Conservation (phyloP, 2,888 invertebrate species). For the Eupithecia inturbata region DNA sequence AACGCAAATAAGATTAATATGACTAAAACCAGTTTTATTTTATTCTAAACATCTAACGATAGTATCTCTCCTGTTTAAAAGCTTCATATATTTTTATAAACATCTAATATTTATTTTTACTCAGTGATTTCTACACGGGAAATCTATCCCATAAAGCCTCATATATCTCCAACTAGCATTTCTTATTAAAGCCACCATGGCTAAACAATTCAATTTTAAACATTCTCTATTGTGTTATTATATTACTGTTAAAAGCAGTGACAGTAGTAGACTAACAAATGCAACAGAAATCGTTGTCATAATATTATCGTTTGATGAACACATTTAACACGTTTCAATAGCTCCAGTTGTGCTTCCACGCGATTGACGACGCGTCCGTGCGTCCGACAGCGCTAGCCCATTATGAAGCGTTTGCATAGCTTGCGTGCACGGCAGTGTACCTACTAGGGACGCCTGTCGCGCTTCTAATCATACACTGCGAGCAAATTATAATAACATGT, state of each 20-base stretch:
- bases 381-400: slow-evolving; percentile 16
- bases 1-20: slow-evolving; percentile 3
- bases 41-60: slow-evolving; percentile 7
- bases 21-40: slow-evolving; percentile 14
- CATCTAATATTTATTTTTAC: neutral
- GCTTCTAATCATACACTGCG: neutral
- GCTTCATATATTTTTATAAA: slow-evolving; percentile 2
- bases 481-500: slow-evolving; percentile 6
- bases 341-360: slow-evolving; percentile 15
- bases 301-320: neutral
- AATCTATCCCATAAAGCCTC: neutral
- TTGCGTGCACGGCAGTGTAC: slow-evolving; percentile 15
- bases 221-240: neutral
- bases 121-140: neutral
- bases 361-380: slow-evolving; percentile 27
- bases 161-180: neutral
- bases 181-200: neutral
- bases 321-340: slow-evolving; percentile 12
- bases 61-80: slow-evolving; percentile 24
- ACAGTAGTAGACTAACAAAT: neutral
- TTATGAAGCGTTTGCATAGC: slow-evolving; percentile 21
- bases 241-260: neutral
- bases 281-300: neutral
- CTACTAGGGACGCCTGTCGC: neutral
- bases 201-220: neutral